Evolutionary conservation across 1,140 invertebrate genomes (phyloP).

Genomic region (Lepidotrigona ventralis): DNA sequence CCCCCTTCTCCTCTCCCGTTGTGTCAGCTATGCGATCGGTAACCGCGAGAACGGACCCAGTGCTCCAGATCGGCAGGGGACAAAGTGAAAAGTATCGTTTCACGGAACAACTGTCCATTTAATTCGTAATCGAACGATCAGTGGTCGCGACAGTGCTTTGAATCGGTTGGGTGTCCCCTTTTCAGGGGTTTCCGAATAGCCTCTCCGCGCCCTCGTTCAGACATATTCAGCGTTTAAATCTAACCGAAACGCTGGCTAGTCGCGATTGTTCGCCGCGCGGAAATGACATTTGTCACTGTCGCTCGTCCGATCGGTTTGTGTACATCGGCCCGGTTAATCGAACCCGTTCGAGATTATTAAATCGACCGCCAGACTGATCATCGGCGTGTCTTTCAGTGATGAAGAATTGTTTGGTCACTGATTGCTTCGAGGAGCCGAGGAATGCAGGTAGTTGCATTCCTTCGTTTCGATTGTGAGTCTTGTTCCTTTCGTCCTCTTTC

Average conservation of each 20-base stretch:
- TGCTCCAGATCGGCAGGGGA: background rate
- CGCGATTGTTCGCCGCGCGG: slow-evolving; percentile 51
- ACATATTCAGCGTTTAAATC: slow-evolving; percentile 46
- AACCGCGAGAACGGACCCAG: background rate
- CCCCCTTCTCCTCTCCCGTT: too few species aligned
- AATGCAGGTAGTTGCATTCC: slow-evolving; percentile 6
- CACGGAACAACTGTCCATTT: slow-evolving; percentile 27
- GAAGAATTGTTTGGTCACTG: slow-evolving; percentile 42
- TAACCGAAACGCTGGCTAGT: slow-evolving; percentile 40
- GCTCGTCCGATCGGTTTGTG: slow-evolving; percentile 9
- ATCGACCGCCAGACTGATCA: background rate
- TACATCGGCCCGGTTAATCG: background rate
- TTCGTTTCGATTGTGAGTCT: background rate
- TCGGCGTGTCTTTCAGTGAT: slow-evolving; percentile 28
- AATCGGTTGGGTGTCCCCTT: slow-evolving; percentile 21
- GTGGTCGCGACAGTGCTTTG: slow-evolving; percentile 21
- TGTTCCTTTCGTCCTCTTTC: background rate
- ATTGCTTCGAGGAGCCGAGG: slow-evolving; percentile 5
- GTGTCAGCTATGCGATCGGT: background rate
- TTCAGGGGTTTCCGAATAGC: slow-evolving; percentile 1
- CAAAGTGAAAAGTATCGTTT: slow-evolving; percentile 27
- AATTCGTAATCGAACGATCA: slow-evolving; percentile 40
- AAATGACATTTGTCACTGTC: slow-evolving; percentile 60
- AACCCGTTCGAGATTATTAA: background rate
- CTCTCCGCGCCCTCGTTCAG: background rate